These are phyloP conservation scores for Geococcyx californianus DNA, from an alignment of 2,113 vertebrate genomes.

Conservation along the genomic window DNA sequence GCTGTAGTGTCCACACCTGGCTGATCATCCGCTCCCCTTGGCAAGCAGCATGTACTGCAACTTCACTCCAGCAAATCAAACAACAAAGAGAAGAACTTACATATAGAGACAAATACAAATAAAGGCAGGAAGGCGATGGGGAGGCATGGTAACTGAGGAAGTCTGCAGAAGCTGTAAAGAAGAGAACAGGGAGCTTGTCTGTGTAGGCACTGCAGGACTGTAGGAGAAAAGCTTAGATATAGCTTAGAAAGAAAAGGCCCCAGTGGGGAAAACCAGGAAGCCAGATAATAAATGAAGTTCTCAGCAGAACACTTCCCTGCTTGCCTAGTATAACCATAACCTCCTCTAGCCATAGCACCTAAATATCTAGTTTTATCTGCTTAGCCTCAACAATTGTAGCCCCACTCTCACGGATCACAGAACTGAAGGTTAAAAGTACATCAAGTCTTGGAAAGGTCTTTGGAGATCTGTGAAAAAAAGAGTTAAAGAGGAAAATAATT, in stretches of 20 bases:
- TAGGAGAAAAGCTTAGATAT: background rate
- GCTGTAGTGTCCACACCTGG: background rate
- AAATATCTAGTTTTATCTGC: background rate
- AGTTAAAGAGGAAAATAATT: background rate
- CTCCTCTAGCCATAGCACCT: background rate
- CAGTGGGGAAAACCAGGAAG: background rate
- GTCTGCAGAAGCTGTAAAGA: background rate
- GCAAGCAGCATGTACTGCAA: background rate
- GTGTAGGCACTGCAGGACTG: background rate
- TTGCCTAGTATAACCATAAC: background rate
- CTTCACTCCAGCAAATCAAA: background rate
- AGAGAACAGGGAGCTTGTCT: background rate
- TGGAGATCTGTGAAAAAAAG: background rate
- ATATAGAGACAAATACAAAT: background rate
- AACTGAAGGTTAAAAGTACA: background rate
- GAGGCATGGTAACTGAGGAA: background rate
- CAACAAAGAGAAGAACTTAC: background rate
- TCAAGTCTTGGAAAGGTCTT: background rate
- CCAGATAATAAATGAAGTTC: background rate
- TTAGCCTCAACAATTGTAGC: background rate
- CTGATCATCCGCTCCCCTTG: background rate
- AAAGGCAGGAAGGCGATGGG: background rate
- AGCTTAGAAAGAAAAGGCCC: background rate
- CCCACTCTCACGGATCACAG: background rate
- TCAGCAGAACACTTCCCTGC: background rate